Evolutionary conservation across 2,113 vertebrate genomes (phyloP), one percentile per base, ranked within the genome.

Genomic region (Apistogramma diplotaenia): DNA sequence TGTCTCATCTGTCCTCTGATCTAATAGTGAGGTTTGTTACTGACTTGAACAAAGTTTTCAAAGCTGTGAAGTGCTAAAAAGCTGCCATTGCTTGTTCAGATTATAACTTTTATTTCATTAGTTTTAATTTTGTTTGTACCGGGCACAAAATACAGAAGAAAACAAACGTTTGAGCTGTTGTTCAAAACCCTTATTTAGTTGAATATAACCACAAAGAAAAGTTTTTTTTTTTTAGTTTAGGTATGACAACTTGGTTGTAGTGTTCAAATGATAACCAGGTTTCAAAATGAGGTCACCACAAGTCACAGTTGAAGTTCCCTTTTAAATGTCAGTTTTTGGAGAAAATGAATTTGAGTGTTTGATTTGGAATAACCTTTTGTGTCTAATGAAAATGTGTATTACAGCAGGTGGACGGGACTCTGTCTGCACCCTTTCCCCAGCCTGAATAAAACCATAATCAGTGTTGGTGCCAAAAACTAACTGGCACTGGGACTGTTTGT

Each of bases 1-100:
- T 18, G 35, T 55, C 31, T 70, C 81, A 76, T 86, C 80, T 60
- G 67, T 78, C 78, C 75, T 84, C 33, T 58, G 73, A 70, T 84
- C 37, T n/a, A 23, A 75, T 29, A 33, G 37, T 3, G 8, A 76
- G 18, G 3, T 37, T 5, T 19, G 25, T 8, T 11, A 74, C 57
- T 61, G 27, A 58, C 56, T n/a, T n/a, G n/a, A n/a, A 21, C 10
- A 0, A 55, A 75, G 23, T 75, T 53, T 71, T 18, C 21, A 65
- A 76, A 59, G 53, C n/a, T 67, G 10, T 60, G 21, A 51, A 61
- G 13, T 15, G 29, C 25, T 49, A 3, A 71, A 74, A 51, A 23
- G 18, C 8, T 4, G n/a, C n/a, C 5, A 46, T 5, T 6, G 16
- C 49, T 19, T 71, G 15, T 6, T 21, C 37, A 71, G 27, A 19